phyloP scores from a whole-genome alignment of 1,140 invertebrate genomes.

The Schlechtendalia chinensis region DNA sequence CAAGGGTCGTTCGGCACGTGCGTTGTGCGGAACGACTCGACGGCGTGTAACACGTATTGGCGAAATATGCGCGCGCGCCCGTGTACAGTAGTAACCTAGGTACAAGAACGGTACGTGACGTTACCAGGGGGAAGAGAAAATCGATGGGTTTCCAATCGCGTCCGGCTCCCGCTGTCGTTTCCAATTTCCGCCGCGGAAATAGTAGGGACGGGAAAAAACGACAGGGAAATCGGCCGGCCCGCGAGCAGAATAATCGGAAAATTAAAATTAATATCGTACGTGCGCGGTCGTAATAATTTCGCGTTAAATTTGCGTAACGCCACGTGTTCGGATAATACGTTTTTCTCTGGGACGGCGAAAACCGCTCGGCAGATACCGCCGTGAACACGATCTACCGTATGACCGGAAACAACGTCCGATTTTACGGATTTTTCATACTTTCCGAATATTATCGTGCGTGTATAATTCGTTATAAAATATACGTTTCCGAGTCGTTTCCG shows the following conservation, averaged over 20 bases:
- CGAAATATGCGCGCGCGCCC: too few species aligned
- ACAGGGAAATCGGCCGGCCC: neutral
- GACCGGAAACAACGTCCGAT: too few species aligned
- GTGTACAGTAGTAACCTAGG: constrained; percentile 21
- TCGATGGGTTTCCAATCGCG: constrained; percentile 48
- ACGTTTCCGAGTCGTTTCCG: too few species aligned
- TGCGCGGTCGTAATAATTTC: neutral
- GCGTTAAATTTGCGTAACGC: constrained; percentile 2
- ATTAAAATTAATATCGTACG: constrained; percentile 28
- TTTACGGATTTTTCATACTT: too few species aligned
- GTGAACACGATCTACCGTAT: too few species aligned
- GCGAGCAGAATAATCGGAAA: neutral
- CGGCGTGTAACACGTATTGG: too few species aligned
- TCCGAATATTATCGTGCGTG: too few species aligned
- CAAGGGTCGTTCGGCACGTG: constrained; percentile 35
- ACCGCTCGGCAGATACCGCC: too few species aligned
- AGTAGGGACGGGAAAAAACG: neutral
- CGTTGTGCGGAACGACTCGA: neutral
- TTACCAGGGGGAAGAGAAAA: constrained; percentile 44
- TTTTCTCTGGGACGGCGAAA: too few species aligned
- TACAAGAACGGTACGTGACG: constrained; percentile 47
- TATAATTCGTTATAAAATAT: too few species aligned
- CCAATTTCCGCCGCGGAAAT: constrained; percentile 45
- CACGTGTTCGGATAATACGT: too few species aligned
- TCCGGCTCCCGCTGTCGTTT: constrained; percentile 48